phyloP scores from a whole-genome alignment of 2,113 vertebrate species.

The Sapajus apella region DNA sequence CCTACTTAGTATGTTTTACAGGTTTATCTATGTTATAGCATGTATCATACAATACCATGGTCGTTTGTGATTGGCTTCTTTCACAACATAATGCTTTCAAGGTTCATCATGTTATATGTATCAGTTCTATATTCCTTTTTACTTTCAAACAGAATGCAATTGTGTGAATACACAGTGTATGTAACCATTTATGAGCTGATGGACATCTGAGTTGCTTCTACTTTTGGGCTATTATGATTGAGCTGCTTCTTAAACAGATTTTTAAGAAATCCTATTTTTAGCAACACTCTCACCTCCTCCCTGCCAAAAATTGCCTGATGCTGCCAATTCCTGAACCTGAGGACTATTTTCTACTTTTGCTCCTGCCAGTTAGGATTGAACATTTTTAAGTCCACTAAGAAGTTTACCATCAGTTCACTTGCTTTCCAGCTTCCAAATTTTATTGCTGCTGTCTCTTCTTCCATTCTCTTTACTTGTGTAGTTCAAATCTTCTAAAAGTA shows the following conservation, averaged over 20 bases:
- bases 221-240: background rate
- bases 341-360: background rate
- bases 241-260: conserved; percentile 2
- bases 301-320: background rate
- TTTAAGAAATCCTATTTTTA: conserved; percentile 4
- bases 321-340: background rate
- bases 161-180: too few species aligned
- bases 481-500: background rate
- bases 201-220: too few species aligned
- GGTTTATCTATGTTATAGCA: too few species aligned
- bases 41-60: too few species aligned
- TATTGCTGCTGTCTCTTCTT: background rate
- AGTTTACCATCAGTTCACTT: background rate
- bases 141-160: too few species aligned
- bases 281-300: background rate
- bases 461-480: background rate
- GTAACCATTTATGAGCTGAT: too few species aligned
- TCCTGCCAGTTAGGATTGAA: background rate
- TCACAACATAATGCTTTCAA: too few species aligned
- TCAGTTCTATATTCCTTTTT: too few species aligned
- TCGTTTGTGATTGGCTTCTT: too few species aligned
- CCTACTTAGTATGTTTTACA: too few species aligned
- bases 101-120: too few species aligned
- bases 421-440: background rate
- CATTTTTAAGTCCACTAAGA: conserved; percentile 4